Percentiles rank a stretch among this genome's conserved stretches.
These are phyloP conservation scores for Leptosomus discolor DNA, from an alignment of 2,113 vertebrate genomes.

Conservation along the genomic window DNA sequence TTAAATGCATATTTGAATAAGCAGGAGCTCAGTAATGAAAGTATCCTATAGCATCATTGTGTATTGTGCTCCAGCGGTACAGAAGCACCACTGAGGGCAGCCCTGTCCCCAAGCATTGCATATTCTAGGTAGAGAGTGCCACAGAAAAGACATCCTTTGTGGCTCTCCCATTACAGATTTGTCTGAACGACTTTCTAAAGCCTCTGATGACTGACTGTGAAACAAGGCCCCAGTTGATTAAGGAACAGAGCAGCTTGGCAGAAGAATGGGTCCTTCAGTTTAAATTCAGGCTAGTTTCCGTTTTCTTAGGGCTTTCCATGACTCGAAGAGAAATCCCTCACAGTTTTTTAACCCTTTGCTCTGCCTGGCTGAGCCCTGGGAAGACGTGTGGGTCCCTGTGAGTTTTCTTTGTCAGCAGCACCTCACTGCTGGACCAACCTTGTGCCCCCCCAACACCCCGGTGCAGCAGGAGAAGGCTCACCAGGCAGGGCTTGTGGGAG, in stretches of 20 bases:
- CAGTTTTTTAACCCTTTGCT: slow-evolving; percentile 17
- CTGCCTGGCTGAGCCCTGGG: neutral
- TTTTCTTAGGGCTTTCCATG: neutral
- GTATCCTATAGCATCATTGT: slow-evolving; percentile 44
- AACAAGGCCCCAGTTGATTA: slow-evolving; percentile 65
- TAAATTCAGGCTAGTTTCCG: slow-evolving; percentile 53
- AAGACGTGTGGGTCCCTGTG: neutral
- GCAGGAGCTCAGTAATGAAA: neutral
- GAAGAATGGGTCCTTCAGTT: slow-evolving; percentile 60
- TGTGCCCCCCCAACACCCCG: fast-evolving
- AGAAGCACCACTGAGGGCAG: slow-evolving; percentile 44
- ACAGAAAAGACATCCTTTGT: slow-evolving; percentile 49
- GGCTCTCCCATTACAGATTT: neutral
- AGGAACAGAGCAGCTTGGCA: neutral
- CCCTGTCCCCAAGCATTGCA: neutral
- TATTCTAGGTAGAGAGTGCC: neutral
- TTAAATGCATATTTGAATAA: slow-evolving; percentile 42
- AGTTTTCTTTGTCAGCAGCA: neutral
- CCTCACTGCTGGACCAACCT: fast-evolving
- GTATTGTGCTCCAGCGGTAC: neutral
- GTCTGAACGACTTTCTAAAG: slow-evolving; percentile 4
- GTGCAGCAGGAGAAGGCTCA: fast-evolving
- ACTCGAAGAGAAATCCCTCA: neutral
- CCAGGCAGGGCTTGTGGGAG: neutral
- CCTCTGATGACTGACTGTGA: neutral